A percentile compares a stretch with the other conserved stretches of the same genome.
Conservation (phyloP, 1,140 invertebrate genomes). For the Hyles vespertilio region DNA sequence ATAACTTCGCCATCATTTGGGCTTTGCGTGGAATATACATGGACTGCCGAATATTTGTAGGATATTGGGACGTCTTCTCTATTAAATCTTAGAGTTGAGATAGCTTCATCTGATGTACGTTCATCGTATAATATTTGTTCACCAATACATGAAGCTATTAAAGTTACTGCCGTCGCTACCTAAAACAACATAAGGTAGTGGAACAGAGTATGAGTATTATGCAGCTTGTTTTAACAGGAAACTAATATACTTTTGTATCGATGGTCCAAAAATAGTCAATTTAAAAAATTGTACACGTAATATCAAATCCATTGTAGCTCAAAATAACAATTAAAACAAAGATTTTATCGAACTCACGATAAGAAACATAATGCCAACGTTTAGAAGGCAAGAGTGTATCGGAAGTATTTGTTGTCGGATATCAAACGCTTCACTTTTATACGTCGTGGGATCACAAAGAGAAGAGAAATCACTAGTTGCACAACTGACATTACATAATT, state of each 20-base stretch:
- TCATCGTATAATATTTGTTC: not conserved
- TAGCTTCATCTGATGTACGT: conserved; percentile 4
- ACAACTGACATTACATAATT: conserved; percentile 15
- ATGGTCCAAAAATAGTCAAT: no score
- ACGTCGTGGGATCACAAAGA: conserved; percentile 18
- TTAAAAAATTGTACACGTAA: not conserved
- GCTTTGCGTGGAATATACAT: conserved; percentile 8
- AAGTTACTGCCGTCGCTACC: conserved; percentile 5
- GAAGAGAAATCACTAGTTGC: conserved; percentile 21
- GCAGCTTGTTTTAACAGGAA: no score
- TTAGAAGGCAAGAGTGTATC: conserved; percentile 3
- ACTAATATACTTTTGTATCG: no score
- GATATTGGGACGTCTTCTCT: conserved; percentile 20
- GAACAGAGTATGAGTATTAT: no score
- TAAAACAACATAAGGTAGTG: not conserved
- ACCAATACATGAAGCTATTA: not conserved
- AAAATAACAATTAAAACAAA: not conserved
- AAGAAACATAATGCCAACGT: conserved; percentile 9
- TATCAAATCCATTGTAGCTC: not conserved
- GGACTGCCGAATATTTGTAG: conserved; percentile 14
- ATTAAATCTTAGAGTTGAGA: conserved; percentile 12
- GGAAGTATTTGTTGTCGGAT: conserved; percentile 19
- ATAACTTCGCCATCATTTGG: not conserved
- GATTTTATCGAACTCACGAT: conserved; percentile 15
- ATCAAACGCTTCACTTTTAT: conserved; percentile 21